phyloP scores from a whole-genome alignment of 2,888 invertebrate genomes.

The Liopterus haemorrhoidalis region DNA sequence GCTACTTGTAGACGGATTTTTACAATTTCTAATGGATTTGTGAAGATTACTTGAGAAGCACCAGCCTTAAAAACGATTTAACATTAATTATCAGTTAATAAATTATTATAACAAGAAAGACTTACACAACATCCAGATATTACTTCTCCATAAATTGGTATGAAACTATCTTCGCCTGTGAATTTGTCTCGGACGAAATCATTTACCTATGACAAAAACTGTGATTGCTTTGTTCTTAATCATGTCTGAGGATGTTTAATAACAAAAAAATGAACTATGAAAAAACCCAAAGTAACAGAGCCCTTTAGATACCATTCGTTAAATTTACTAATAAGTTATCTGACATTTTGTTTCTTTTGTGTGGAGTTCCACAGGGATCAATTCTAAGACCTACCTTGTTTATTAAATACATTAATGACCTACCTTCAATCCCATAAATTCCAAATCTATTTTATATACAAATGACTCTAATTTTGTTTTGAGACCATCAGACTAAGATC shows the following conservation, averaged over 20 bases:
- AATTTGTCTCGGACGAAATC: conserved; percentile 94
- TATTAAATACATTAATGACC: no score
- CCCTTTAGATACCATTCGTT: no score
- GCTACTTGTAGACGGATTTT: conserved; percentile 98
- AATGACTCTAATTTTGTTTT: no score
- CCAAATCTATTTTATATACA: no score
- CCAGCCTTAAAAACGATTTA: conserved; percentile 69
- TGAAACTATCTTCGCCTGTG: conserved; percentile 76
- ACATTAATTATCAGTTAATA: neutral
- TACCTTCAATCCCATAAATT: no score
- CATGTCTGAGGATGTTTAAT: no score
- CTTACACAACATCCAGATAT: conserved; percentile 89
- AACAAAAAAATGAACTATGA: conserved; percentile 12
- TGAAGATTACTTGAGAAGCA: conserved; percentile 93
- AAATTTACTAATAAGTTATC: no score
- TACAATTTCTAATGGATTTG: conserved; percentile 98
- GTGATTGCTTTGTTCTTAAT: no score
- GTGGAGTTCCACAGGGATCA: no score
- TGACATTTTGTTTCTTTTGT: no score
- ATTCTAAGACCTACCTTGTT: no score
- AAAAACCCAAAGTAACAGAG: conserved; percentile 8
- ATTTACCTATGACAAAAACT: conserved; percentile 65
- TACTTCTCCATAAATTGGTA: conserved; percentile 79
- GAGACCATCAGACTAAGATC: no score
- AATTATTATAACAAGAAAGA: conserved; percentile 37